Conservation (phyloP, 1,140 invertebrate species). For the Pachyrhynchus sulphureomaculatus region DNA sequence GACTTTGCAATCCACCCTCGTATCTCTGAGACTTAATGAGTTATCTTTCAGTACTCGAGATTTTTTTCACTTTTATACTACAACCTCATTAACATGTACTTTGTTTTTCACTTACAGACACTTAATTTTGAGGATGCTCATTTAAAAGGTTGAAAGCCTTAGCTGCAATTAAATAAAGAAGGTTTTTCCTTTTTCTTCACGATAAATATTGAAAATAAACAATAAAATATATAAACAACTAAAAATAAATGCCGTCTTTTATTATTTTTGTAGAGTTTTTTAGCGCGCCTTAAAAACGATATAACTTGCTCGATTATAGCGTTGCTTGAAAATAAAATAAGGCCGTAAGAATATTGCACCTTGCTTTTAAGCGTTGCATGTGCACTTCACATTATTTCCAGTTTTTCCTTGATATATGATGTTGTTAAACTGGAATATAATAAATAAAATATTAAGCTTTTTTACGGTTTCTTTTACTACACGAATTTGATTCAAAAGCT, state of each 20-base stretch:
- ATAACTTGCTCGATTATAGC: slow-evolving; percentile 37
- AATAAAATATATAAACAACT: no score
- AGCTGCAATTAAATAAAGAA: no score
- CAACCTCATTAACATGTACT: no score
- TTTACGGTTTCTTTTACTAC: slow-evolving; percentile 34
- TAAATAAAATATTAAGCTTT: slow-evolving; percentile 39
- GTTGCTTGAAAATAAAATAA: slow-evolving; percentile 38
- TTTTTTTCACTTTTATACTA: no score
- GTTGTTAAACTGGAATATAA: slow-evolving; percentile 38
- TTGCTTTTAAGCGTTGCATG: slow-evolving; percentile 37
- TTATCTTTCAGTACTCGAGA: no score
- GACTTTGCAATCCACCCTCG: no score
- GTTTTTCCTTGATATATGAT: slow-evolving; percentile 34
- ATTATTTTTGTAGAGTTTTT: slow-evolving; percentile 29
- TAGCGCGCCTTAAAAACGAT: slow-evolving; percentile 22
- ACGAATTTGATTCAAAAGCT: slow-evolving; percentile 33
- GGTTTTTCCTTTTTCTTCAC: no score
- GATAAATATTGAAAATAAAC: no score
- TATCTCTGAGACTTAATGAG: no score
- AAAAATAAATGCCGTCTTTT: slow-evolving; percentile 15
- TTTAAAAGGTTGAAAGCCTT: no score
- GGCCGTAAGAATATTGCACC: slow-evolving; percentile 40
- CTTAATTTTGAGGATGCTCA: no score
- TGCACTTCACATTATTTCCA: slow-evolving; percentile 36
- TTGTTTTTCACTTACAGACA: no score